A percentile compares a stretch with the other conserved stretches of the same genome.
Conservation (phyloP, 1,140 invertebrate genomes). For the Procambarus clarkii region DNA sequence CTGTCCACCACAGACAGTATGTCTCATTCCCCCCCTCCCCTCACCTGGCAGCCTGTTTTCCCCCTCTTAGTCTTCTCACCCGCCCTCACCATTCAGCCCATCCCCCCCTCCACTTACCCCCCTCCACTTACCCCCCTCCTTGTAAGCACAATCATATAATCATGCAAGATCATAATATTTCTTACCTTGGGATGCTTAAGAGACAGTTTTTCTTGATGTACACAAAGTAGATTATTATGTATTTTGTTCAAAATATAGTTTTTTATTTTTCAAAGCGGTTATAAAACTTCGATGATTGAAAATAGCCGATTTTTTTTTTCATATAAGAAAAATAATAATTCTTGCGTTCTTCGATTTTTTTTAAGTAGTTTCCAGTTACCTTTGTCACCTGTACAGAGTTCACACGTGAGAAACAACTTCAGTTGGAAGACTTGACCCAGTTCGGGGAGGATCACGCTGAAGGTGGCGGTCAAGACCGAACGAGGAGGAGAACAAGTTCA, state of each 20-base stretch:
- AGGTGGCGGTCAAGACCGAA: not conserved
- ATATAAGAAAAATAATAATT: slow-evolving; percentile 55
- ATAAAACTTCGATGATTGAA: slow-evolving; percentile 57
- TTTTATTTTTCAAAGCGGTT: slow-evolving; percentile 27
- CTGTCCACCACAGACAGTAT: too few species aligned
- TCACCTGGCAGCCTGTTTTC: too few species aligned
- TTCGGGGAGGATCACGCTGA: not conserved
- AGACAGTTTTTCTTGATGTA: not conserved
- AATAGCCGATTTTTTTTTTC: slow-evolving; percentile 9
- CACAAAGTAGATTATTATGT: slow-evolving; percentile 8
- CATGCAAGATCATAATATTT: too few species aligned
- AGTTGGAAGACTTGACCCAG: slow-evolving; percentile 50
- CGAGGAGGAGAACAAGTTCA: slow-evolving; percentile 20
- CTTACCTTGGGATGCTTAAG: not conserved
- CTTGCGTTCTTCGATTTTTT: not conserved
- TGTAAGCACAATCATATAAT: too few species aligned
- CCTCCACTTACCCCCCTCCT: not conserved
- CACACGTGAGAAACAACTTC: not conserved
- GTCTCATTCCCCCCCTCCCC: too few species aligned
- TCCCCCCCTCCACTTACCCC: not conserved
- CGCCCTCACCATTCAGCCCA: too few species aligned
- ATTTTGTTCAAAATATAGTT: slow-evolving; percentile 48
- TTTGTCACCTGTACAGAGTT: slow-evolving; percentile 39
- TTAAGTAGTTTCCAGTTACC: not conserved
- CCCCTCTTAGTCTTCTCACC: too few species aligned